phyloP scores from a whole-genome alignment of 2,113 vertebrate species.

The Platichthys stellatus region DNA sequence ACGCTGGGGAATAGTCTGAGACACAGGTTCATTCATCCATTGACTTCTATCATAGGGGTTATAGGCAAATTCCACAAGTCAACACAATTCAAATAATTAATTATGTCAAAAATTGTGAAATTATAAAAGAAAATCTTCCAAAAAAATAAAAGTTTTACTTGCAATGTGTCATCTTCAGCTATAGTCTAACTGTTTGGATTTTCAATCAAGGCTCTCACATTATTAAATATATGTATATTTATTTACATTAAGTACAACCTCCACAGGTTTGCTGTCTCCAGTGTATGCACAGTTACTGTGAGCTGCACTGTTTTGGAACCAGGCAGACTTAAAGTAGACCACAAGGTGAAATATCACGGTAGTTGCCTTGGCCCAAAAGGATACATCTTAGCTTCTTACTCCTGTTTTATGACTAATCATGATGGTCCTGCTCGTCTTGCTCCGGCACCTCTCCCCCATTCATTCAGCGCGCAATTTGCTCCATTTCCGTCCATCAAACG shows the following conservation, averaged over 20 bases:
- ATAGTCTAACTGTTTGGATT: background rate
- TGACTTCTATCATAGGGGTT: slow-evolving; percentile 28
- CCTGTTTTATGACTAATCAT: slow-evolving; percentile 62
- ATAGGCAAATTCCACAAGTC: slow-evolving; percentile 10
- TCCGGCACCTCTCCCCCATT: slow-evolving; percentile 44
- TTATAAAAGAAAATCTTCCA: background rate
- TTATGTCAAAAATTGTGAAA: background rate
- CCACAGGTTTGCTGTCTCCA: background rate
- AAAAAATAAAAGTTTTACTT: background rate
- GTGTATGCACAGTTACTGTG: background rate
- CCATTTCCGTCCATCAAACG: slow-evolving; percentile 62
- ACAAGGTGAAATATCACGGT: slow-evolving; percentile 38
- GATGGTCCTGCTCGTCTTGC: slow-evolving; percentile 55
- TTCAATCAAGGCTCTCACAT: background rate
- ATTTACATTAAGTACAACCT: background rate
- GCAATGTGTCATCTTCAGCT: background rate
- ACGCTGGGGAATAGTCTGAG: slow-evolving; percentile 34
- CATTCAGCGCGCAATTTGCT: slow-evolving; percentile 62
- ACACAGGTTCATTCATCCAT: slow-evolving; percentile 51
- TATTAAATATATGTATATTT: background rate
- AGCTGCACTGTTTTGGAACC: slow-evolving; percentile 3
- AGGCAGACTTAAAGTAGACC: background rate
- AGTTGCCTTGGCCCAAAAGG: slow-evolving; percentile 28
- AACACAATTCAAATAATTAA: slow-evolving; percentile 25
- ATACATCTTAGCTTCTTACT: slow-evolving; percentile 54